Conservation (phyloP, 2,888 invertebrate genomes). For the Ganaspis brasiliensis region DNA sequence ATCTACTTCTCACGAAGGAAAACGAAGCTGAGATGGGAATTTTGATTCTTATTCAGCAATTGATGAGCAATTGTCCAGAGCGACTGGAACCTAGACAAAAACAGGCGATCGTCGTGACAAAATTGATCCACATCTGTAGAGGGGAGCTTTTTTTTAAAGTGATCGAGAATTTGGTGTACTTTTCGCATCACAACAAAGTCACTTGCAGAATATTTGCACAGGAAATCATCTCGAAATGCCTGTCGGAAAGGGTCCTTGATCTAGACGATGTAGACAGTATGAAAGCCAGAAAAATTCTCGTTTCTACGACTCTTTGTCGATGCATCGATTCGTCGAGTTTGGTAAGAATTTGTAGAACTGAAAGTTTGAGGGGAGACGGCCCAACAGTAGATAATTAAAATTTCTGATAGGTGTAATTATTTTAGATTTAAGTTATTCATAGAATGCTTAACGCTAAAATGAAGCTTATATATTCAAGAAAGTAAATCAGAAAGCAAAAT, state of each 20-base stretch:
- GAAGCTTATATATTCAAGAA: too few species aligned
- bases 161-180: slow-evolving; percentile 67
- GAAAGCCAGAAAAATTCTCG: slow-evolving; percentile 70
- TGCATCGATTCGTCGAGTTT: slow-evolving; percentile 83
- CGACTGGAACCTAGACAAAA: slow-evolving; percentile 73
- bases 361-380: too few species aligned
- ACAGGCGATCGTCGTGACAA: slow-evolving; percentile 72
- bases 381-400: too few species aligned
- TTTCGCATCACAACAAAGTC: slow-evolving; percentile 79
- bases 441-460: too few species aligned
- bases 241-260: slow-evolving; percentile 69
- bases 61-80: slow-evolving; percentile 75
- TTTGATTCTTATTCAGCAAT: slow-evolving; percentile 71
- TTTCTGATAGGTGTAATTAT: too few species aligned
- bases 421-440: too few species aligned
- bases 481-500: too few species aligned
- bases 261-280: slow-evolving; percentile 41
- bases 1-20: slow-evolving; percentile 62
- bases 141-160: slow-evolving; percentile 56
- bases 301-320: slow-evolving; percentile 82
- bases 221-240: slow-evolving; percentile 81
- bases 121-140: slow-evolving; percentile 69
- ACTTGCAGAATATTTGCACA: slow-evolving; percentile 81
- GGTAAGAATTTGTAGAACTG: slow-evolving; percentile 74
- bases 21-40: slow-evolving; percentile 66